These are phyloP conservation scores for Lamellibrachia columna DNA, from an alignment of 2,888 invertebrate species.

Conservation along the genomic window DNA sequence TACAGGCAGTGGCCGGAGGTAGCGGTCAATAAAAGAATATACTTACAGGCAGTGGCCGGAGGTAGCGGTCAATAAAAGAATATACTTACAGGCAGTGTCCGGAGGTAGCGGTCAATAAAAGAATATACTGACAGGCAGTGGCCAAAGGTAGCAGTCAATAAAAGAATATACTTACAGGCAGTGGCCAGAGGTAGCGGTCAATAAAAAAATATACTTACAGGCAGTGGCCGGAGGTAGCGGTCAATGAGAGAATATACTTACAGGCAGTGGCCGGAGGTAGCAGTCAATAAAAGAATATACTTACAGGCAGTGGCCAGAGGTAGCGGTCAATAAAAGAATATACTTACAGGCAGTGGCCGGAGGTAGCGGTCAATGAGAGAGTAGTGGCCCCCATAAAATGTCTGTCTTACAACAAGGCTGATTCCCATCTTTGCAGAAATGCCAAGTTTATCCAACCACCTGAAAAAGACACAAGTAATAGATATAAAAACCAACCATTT, in stretches of 20 bases:
- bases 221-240: not conserved
- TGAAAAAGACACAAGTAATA: not conserved
- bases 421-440: conserved; percentile 29
- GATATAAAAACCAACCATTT: not conserved
- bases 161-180: conserved; percentile 23
- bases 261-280: not conserved
- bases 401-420: conserved; percentile 33
- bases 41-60: too few species aligned
- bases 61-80: too few species aligned
- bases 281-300: not conserved
- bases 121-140: too few species aligned
- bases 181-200: too few species aligned
- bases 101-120: too few species aligned
- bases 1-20: too few species aligned
- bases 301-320: not conserved
- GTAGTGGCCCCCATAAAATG: conserved; percentile 34
- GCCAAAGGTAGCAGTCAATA: not conserved
- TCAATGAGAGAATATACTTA: not conserved
- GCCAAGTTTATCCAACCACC: conserved; percentile 40
- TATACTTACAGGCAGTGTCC: too few species aligned
- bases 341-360: conserved; percentile 34
- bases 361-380: conserved; percentile 30
- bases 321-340: not conserved
- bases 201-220: not conserved
- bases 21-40: too few species aligned